Base-by-base conservation (phyloP, 1,140 invertebrate genomes). In the Cydia strobilella region DNA sequence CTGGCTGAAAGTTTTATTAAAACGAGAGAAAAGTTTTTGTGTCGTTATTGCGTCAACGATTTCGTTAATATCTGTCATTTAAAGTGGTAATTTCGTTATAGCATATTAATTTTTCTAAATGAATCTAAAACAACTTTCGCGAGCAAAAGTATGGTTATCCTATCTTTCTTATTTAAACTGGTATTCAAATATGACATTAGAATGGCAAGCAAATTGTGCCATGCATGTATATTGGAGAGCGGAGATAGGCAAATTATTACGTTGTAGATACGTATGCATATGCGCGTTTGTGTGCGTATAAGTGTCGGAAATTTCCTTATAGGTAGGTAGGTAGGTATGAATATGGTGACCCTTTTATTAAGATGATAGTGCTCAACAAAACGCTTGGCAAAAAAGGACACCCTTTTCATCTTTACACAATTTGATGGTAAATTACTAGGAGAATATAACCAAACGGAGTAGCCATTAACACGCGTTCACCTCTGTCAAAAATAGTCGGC, bases 341-440 rank as follows among this genome's bases (percentile, higher is more conserved):
- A 54, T 18, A 54, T 54, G 51, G 51, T 54, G n/a, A 54, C 51
- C 51, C 51, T 18, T 54, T 54, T 54, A 54, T 54, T 18, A 18
- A 54, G 5, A 54, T 3, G 15, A 54, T 54, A 18, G 12, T n/a
- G 15, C 48, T 51, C n/a, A 54, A 18, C 20, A 18, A 48, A 9
- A 9, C 7, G 7, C 35, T 9, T 15, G 45, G 45, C 4, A 48
- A 48, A n/a, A 2, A 48, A 54, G n/a, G 4, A 54, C 15, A 9
- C 5, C 51, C 1, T 7, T n/a, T 9, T 2, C 6, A 18, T 18
- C 7, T 54, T n/a, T 18, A 20, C 2, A 20, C 7, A 18, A 0
- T 18, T 18, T 18, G 15, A 54, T 54, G n/a, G n/a, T 18, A 54
- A 54, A 54, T n/a, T 18, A 54, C n/a, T n/a, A n/a, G n/a, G n/a